phyloP scores from a whole-genome alignment of 2,113 vertebrate species.

The Crotalus helleri region DNA sequence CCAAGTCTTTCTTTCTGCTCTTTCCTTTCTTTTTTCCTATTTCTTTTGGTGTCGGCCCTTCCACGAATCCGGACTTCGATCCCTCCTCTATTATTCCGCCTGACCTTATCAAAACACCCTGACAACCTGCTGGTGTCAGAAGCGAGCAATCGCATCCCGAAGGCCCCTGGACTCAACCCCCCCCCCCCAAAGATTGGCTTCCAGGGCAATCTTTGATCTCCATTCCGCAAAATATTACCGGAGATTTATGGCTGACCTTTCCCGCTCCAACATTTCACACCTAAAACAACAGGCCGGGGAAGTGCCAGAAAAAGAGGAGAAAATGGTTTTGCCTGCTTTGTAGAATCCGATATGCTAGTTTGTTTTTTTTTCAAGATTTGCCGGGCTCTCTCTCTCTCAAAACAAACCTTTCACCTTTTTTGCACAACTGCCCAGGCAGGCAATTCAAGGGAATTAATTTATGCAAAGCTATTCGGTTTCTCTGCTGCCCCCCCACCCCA shows the following conservation, averaged over 20 bases:
- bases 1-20: slow-evolving; percentile 60
- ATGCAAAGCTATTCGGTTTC: slow-evolving; percentile 50
- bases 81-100: slow-evolving; percentile 60
- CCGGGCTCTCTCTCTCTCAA: slow-evolving; percentile 48
- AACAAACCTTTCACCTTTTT: slow-evolving; percentile 53
- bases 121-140: slow-evolving; percentile 71
- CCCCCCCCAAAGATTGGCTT: slow-evolving; percentile 45
- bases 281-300: slow-evolving; percentile 72
- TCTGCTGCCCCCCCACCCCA: slow-evolving; percentile 37
- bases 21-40: neutral
- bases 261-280: slow-evolving; percentile 69
- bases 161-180: slow-evolving; percentile 55
- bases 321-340: slow-evolving; percentile 69
- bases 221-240: slow-evolving; percentile 62
- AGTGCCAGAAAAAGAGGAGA: slow-evolving; percentile 62
- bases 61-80: slow-evolving; percentile 59
- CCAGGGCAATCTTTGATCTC: slow-evolving; percentile 71
- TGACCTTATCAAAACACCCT: slow-evolving; percentile 68
- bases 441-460: slow-evolving; percentile 46
- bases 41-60: slow-evolving; percentile 65
- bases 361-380: slow-evolving; percentile 49
- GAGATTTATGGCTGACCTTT: slow-evolving; percentile 73
- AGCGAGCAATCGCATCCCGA: slow-evolving; percentile 51
- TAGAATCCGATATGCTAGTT: slow-evolving; percentile 62
- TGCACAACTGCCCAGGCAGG: slow-evolving; percentile 50